Conservation (phyloP, 2,888 invertebrate genomes). For the Caenorhabditis sulstoni region DNA sequence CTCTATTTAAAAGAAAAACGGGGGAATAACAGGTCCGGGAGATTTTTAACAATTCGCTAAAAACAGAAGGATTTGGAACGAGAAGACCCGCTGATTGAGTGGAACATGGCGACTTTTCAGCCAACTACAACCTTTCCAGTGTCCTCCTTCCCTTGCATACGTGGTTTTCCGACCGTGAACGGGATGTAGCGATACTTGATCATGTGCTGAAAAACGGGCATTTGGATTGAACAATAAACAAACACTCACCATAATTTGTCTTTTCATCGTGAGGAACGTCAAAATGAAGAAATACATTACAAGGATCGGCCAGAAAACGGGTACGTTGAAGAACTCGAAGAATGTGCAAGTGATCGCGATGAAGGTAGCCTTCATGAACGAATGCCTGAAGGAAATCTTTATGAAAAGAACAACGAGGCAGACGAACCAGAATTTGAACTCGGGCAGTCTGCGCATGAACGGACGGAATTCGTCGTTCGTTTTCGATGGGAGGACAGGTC, state of each 20-base stretch:
- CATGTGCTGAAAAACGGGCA: slow-evolving; percentile 91
- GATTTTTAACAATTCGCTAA: background rate
- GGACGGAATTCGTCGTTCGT: slow-evolving; percentile 98
- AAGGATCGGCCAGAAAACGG: slow-evolving; percentile 99
- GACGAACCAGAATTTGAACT: slow-evolving; percentile 90
- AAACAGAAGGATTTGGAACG: slow-evolving; percentile 7
- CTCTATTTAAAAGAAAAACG: slow-evolving; percentile 13
- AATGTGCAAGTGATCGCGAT: slow-evolving; percentile 93
- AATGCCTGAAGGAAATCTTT: slow-evolving; percentile 84
- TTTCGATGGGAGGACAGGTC: slow-evolving; percentile 94
- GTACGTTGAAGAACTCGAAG: slow-evolving; percentile 96
- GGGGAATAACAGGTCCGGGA: background rate
- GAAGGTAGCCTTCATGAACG: slow-evolving; percentile 93
- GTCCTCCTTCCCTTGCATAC: slow-evolving; percentile 85
- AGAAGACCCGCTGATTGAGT: slow-evolving; percentile 7
- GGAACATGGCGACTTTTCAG: slow-evolving; percentile 70
- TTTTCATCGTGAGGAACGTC: slow-evolving; percentile 98
- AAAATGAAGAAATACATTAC: slow-evolving; percentile 99
- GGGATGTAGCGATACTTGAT: slow-evolving; percentile 98
- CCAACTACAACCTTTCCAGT: slow-evolving; percentile 80
- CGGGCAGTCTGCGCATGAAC: slow-evolving; percentile 94
- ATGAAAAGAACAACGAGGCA: background rate
- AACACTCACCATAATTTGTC: slow-evolving; percentile 93
- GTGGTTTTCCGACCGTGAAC: slow-evolving; percentile 97
- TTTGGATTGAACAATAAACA: background rate